Evolutionary conservation across 2,113 vertebrate species (phyloP).

Genomic region (Hylia prasina): DNA sequence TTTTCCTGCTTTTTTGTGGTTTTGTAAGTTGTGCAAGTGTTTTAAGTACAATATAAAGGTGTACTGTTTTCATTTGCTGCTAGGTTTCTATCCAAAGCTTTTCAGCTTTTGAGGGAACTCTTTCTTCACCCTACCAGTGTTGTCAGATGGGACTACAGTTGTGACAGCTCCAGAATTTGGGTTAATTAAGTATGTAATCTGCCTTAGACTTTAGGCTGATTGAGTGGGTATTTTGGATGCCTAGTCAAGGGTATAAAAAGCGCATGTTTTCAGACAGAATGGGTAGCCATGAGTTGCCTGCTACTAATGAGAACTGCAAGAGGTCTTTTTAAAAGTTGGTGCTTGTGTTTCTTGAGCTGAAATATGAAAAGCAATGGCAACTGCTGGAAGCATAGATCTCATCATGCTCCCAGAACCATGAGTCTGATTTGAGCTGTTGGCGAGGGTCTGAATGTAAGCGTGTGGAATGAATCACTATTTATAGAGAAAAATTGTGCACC

Average conservation of each 20-base stretch:
- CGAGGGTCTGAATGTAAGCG: not conserved
- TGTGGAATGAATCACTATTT: not conserved
- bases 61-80: not conserved
- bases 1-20: not conserved
- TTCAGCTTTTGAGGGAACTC: not conserved
- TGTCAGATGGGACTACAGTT: not conserved
- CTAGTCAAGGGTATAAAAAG: not conserved
- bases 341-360: not conserved
- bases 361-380: not conserved
- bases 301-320: not conserved
- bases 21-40: not conserved
- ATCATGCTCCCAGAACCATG: not conserved
- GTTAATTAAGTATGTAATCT: not conserved
- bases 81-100: not conserved
- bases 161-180: not conserved
- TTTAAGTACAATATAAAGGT: not conserved
- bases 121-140: not conserved
- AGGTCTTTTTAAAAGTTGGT: not conserved
- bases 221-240: not conserved
- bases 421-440: not conserved
- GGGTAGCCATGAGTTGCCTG: not conserved
- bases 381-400: not conserved
- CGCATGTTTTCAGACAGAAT: not conserved
- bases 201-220: not conserved
- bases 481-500: not conserved